Evolutionary conservation across 2,888 invertebrate genomes (phyloP).

Genomic region (Creontiades dilutus): DNA sequence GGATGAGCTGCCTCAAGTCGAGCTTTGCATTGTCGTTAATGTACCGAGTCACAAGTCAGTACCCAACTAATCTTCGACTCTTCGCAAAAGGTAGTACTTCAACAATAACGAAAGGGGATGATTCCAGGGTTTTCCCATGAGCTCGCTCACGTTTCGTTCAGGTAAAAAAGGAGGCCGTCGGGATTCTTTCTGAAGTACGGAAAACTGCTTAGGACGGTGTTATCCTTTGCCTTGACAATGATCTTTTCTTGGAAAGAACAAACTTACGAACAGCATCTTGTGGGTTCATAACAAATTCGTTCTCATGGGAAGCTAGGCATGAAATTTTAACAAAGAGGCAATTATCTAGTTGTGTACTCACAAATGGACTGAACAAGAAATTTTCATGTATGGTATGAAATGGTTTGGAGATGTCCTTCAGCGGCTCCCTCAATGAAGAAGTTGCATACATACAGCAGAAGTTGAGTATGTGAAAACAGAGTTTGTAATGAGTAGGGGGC

Average conservation of each 20-base stretch:
- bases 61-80: conserved; percentile 24
- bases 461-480: too few relatives aligned
- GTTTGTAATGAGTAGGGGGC: too few relatives aligned
- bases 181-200: neutral
- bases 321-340: too few relatives aligned
- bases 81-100: neutral
- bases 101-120: conserved; percentile 42
- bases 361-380: too few relatives aligned
- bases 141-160: conserved; percentile 15
- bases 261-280: neutral
- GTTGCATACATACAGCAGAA: too few relatives aligned
- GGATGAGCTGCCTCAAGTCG: conserved; percentile 32
- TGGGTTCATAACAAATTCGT: too few relatives aligned
- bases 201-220: conserved; percentile 7
- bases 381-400: too few relatives aligned
- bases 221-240: neutral
- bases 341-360: too few relatives aligned
- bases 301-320: too few relatives aligned
- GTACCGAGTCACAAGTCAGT: conserved; percentile 58
- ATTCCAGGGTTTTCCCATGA: conserved; percentile 16
- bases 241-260: neutral
- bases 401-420: too few relatives aligned
- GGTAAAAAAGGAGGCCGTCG: neutral
- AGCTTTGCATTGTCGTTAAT: conserved; percentile 29
- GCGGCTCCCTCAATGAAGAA: too few relatives aligned